Evolutionary conservation across 2,797 vertebrate genomes (phyloP).

Genomic region (Myripristis jacobus): DNA sequence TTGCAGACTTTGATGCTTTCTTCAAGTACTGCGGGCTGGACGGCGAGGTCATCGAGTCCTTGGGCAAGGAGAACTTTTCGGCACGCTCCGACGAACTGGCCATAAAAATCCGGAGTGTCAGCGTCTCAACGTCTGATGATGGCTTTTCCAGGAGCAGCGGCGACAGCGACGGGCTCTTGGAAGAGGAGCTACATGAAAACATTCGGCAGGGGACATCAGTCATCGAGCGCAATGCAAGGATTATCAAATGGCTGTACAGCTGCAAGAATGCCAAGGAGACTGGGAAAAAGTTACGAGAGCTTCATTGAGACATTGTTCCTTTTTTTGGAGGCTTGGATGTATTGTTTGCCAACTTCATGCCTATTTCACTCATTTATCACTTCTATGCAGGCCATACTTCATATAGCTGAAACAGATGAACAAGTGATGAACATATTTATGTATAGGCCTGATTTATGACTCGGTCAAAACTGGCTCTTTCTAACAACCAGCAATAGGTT

Average conservation of each 20-base stretch:
- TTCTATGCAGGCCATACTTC: neutral
- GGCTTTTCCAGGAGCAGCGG: conserved; percentile 87
- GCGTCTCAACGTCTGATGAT: conserved; percentile 87
- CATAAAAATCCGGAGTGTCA: conserved; percentile 85
- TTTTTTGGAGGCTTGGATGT: neutral
- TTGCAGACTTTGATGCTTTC: conserved; percentile 90
- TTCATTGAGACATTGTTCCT: conserved; percentile 73
- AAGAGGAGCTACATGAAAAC: conserved; percentile 84
- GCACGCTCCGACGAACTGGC: conserved; percentile 80
- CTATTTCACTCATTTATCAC: neutral
- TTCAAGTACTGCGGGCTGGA: conserved; percentile 95
- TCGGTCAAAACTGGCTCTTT: neutral
- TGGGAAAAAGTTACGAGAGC: conserved; percentile 84
- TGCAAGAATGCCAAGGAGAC: conserved; percentile 90
- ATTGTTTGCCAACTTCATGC: neutral
- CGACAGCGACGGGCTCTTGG: conserved; percentile 85
- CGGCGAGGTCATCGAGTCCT: conserved; percentile 87
- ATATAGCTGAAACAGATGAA: neutral
- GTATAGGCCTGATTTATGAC: neutral
- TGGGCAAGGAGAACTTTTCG: conserved; percentile 91
- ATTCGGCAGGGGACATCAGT: conserved; percentile 86
- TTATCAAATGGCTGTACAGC: conserved; percentile 98
- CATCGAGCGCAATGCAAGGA: conserved; percentile 94
- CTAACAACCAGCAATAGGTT: neutral
- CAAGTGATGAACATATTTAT: neutral